Evolutionary conservation across 2,888 invertebrate genomes (phyloP).

Genomic region (Villa cingulata): DNA sequence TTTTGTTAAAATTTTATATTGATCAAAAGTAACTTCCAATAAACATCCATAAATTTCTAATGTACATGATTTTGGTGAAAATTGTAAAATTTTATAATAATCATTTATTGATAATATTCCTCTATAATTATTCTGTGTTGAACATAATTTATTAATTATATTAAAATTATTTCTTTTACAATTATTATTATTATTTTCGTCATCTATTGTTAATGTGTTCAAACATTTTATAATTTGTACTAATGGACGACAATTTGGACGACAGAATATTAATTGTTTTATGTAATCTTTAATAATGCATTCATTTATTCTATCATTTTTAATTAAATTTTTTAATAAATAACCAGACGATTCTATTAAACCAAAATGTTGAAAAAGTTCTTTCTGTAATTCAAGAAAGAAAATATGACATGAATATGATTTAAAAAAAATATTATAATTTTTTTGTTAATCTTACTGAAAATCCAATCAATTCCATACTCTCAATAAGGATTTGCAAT

Average conservation of each 20-base stretch:
- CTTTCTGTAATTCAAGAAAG: constrained; percentile 7
- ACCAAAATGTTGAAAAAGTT: constrained; percentile 8
- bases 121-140: constrained; percentile 1
- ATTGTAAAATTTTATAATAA: constrained; percentile 13
- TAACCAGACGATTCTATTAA: constrained; percentile 7
- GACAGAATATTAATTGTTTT: constrained; percentile 9
- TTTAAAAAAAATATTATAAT: background rate
- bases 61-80: constrained; percentile 9
- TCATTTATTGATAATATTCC: constrained; percentile 8
- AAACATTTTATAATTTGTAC: constrained; percentile 1
- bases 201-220: background rate
- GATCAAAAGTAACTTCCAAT: constrained; percentile 9
- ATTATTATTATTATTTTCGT: constrained; percentile 1
- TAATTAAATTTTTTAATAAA: constrained; percentile 1
- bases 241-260: constrained; percentile 6
- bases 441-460: constrained; percentile 5
- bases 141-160: background rate
- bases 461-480: constrained; percentile 8
- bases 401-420: background rate
- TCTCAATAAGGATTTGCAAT: constrained; percentile 5
- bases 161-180: too few species aligned
- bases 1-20: constrained; percentile 3
- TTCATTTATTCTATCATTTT: constrained; percentile 1
- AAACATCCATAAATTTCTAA: constrained; percentile 12
- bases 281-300: too few species aligned